Evolutionary conservation across 2,113 vertebrate species (phyloP), one percentile per base, ranked within the genome.

Genomic region (Dinomys branickii): DNA sequence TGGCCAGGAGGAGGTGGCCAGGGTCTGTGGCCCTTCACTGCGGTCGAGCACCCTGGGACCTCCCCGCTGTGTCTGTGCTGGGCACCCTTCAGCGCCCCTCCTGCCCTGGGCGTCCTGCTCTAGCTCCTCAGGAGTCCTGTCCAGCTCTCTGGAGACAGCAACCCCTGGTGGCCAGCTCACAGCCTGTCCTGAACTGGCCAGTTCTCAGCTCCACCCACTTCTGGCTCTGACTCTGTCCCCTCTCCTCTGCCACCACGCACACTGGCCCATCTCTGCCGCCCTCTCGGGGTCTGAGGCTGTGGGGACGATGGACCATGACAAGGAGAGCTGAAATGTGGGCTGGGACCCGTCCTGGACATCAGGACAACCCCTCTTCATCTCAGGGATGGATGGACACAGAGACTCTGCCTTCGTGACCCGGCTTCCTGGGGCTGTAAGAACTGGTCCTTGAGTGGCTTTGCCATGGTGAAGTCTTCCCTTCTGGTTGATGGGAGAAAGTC

Each of bases 341-440:
- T 44, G 50, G 87, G 4, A 19, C 78, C 20, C 26, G 47, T 93
- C 58, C 26, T 87, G 20, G 3, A 12, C 33, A 38, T 35, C 44
- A 8, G 19, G 33, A 20, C 82, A 85, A 50, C 41, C 41, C 16
- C 28, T 1, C 67, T 9, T 54, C 44, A 38, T 63, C 59, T 26
- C 24, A 61, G 59, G 59, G 59, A 61, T 61, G 59, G 22, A 26
- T 10, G 24, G 59, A 61, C 24, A 24, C 3, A 8, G 59, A 7
- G 58, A 59, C 80, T 75, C 84, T 58, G 24, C 28, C n/a, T 65
- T 44, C 28, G 50, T 85, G 41, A 73, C 59, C n/a, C 7, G 90
- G 28, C 41, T 75, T 14, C 41, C 0, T 52, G 16, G 3, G 71
- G 22, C 14, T 13, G 2, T 71, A 19, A 52, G 59, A 11, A 33